These are phyloP conservation scores for Rhimphoctona megacephalus DNA, from an alignment of 2,888 invertebrate genomes.

Conservation along the genomic window DNA sequence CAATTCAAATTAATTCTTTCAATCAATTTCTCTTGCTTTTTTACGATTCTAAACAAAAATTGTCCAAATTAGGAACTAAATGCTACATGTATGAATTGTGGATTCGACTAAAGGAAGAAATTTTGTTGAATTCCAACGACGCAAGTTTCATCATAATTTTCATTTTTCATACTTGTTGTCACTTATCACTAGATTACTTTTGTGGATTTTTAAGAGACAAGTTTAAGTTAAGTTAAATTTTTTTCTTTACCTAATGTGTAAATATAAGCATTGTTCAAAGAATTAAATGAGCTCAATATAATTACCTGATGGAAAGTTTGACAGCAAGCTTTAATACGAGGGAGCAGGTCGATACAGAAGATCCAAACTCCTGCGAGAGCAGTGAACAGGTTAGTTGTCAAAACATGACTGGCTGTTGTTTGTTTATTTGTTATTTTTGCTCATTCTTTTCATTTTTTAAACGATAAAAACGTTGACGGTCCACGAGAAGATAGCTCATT, in stretches of 20 bases:
- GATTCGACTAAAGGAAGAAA: too few species aligned
- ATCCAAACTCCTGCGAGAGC: slow-evolving; percentile 82
- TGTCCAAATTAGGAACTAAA: neutral
- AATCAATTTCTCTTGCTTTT: neutral
- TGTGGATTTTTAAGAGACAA: too few species aligned
- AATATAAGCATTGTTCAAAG: neutral
- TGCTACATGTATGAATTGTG: too few species aligned
- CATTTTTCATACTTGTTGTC: too few species aligned
- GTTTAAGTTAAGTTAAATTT: too few species aligned
- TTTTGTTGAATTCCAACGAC: too few species aligned
- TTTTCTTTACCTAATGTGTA: too few species aligned
- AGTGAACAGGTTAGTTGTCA: slow-evolving; percentile 82
- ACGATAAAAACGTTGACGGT: slow-evolving; percentile 53
- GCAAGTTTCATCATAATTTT: too few species aligned
- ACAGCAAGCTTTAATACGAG: slow-evolving; percentile 51
- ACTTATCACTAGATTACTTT: too few species aligned
- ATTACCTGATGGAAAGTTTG: slow-evolving; percentile 65
- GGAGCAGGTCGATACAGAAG: slow-evolving; percentile 63
- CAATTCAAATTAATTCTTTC: neutral
- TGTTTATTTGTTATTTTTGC: slow-evolving; percentile 41
- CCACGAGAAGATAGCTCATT: slow-evolving; percentile 70
- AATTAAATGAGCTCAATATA: slow-evolving; percentile 8
- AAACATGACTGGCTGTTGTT: slow-evolving; percentile 71
- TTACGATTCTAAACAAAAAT: neutral
- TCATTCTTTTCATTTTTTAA: slow-evolving; percentile 61